A percentile compares a stretch with the other conserved stretches of the same genome.
Evolutionary conservation across 2,888 invertebrate species (phyloP).

Genomic region (Isotomurus palustris): DNA sequence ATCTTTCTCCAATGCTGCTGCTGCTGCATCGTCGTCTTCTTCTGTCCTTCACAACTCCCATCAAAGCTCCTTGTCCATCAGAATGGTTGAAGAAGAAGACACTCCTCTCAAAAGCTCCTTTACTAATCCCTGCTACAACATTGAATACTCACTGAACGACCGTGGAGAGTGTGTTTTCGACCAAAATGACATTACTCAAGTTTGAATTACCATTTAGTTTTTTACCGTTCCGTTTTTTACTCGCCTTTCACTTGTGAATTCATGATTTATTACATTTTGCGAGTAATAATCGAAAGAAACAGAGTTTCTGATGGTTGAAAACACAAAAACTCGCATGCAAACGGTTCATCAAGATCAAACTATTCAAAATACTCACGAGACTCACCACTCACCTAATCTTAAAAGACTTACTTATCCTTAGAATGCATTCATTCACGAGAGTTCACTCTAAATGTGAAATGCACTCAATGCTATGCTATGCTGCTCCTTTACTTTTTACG

Average conservation of each 20-base stretch:
- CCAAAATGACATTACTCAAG: constrained; percentile 1
- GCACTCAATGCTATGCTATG: too few relatives aligned
- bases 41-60: background rate
- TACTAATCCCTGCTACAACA: constrained; percentile 10
- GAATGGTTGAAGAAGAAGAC: background rate
- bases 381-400: too few relatives aligned
- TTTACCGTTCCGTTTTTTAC: background rate
- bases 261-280: background rate
- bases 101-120: constrained; percentile 6
- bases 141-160: constrained; percentile 3
- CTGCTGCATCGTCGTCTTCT: background rate
- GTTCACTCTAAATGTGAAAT: too few relatives aligned
- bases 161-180: background rate
- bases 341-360: background rate
- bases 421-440: too few relatives aligned
- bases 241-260: background rate
- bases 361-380: too few relatives aligned
- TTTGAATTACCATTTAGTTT: background rate
- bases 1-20: background rate
- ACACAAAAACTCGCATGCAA: background rate
- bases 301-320: background rate
- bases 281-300: background rate
- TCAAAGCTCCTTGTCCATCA: background rate
- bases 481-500: too few relatives aligned
- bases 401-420: too few relatives aligned